These are phyloP conservation scores for Serinus canaria DNA, from an alignment of 2,113 vertebrate genomes.

Conservation along the genomic window DNA sequence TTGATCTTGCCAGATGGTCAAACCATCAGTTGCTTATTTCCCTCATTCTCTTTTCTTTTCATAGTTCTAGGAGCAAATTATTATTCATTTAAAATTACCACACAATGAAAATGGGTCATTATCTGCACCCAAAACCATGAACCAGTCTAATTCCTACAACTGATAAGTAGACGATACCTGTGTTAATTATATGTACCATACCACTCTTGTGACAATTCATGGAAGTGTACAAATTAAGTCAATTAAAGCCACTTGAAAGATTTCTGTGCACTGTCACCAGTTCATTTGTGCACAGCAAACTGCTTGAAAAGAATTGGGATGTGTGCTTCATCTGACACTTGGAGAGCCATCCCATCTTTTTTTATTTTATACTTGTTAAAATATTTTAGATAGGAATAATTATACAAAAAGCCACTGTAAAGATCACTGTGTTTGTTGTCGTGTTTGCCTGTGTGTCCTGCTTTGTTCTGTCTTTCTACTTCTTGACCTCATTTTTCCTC, in stretches of 20 bases:
- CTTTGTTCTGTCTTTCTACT: slow-evolving; percentile 23
- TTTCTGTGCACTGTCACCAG: fast-evolving
- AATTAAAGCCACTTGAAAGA: background rate
- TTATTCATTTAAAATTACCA: background rate
- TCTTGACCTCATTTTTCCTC: slow-evolving; percentile 52
- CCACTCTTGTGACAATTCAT: background rate
- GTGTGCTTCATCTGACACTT: background rate
- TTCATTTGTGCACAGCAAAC: background rate
- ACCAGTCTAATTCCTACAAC: background rate
- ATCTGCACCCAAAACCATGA: background rate
- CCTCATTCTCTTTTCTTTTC: background rate
- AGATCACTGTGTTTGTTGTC: background rate
- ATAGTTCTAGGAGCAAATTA: background rate
- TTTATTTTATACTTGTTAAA: background rate
- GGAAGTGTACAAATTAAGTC: background rate
- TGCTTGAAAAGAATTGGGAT: background rate
- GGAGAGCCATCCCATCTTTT: background rate
- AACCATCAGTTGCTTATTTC: background rate
- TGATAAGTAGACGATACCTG: background rate
- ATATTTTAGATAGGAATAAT: background rate
- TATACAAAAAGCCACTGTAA: background rate
- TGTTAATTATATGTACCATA: background rate
- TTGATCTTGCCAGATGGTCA: background rate
- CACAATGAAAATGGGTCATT: background rate
- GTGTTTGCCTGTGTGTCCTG: background rate